Evolutionary conservation across 2,888 invertebrate genomes (phyloP).

Genomic region (Anthophora plumipes): DNA sequence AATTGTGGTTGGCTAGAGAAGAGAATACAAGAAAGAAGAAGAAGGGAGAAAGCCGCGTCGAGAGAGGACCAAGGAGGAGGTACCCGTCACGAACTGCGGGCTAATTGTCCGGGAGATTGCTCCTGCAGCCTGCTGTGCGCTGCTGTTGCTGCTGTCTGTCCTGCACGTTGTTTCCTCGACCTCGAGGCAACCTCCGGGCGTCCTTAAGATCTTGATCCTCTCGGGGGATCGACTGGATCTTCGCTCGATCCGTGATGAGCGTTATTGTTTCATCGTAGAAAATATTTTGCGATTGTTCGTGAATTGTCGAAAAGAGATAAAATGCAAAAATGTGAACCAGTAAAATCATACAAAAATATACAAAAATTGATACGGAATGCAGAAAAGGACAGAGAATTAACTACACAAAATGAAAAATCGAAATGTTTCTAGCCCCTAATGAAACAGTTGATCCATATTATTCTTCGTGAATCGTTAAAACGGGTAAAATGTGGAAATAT

Average conservation of each 20-base stretch:
- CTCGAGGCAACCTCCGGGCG: slow-evolving; percentile 72
- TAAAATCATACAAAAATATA: no score
- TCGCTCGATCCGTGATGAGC: slow-evolving; percentile 24
- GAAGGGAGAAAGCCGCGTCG: slow-evolving; percentile 59
- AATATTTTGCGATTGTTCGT: slow-evolving; percentile 26
- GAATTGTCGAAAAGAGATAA: not conserved
- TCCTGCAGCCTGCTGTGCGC: slow-evolving; percentile 78
- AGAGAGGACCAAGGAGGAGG: slow-evolving; percentile 75
- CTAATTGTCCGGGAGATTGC: slow-evolving; percentile 84
- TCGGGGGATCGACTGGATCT: slow-evolving; percentile 65
- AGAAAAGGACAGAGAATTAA: not conserved
- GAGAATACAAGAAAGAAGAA: slow-evolving; percentile 29
- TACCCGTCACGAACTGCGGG: slow-evolving; percentile 83
- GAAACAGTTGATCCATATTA: not conserved
- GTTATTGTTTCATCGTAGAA: slow-evolving; percentile 56
- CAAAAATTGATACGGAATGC: no score
- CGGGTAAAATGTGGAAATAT: not conserved
- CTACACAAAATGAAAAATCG: not conserved
- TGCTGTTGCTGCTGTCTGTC: slow-evolving; percentile 74
- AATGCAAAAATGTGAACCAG: no score
- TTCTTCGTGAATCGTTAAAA: no score
- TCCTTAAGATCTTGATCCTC: slow-evolving; percentile 74
- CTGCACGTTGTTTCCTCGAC: slow-evolving; percentile 75
- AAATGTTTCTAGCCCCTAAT: not conserved
- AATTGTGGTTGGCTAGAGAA: slow-evolving; percentile 43